Evolutionary conservation across 2,888 invertebrate species (phyloP).

Genomic region (Dugesia japonica): DNA sequence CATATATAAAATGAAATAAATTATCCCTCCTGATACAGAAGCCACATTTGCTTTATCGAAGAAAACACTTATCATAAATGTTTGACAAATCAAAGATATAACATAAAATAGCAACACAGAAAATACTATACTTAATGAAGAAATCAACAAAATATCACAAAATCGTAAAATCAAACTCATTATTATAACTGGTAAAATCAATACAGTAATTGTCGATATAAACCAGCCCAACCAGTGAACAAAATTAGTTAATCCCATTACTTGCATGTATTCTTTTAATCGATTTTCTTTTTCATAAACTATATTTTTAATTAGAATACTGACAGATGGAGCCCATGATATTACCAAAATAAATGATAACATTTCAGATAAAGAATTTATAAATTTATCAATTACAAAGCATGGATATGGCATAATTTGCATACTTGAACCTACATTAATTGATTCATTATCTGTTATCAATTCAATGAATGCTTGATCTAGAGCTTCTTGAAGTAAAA

Average conservation of each 20-base stretch:
- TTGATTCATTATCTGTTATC: not conserved
- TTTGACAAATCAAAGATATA: constrained; percentile 49
- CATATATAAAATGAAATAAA: constrained; percentile 48
- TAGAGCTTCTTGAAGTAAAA: not conserved
- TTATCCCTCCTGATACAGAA: constrained; percentile 49
- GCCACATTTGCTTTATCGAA: constrained; percentile 54
- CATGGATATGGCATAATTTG: constrained; percentile 32
- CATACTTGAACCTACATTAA: not conserved
- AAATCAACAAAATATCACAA: constrained; percentile 60
- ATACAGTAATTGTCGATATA: constrained; percentile 51
- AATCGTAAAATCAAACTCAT: constrained; percentile 45
- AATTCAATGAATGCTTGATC: not conserved
- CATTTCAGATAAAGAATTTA: constrained; percentile 23
- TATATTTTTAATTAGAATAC: constrained; percentile 50
- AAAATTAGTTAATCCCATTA: constrained; percentile 52
- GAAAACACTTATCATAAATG: constrained; percentile 52
- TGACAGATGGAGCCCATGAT: constrained; percentile 50
- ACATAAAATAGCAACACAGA: constrained; percentile 55
- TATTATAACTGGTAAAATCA: constrained; percentile 56
- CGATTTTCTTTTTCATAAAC: constrained; percentile 51
- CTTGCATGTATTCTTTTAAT: constrained; percentile 52
- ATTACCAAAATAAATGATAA: constrained; percentile 51
- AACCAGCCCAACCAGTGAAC: constrained; percentile 56
- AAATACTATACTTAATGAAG: constrained; percentile 56
- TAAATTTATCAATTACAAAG: constrained; percentile 28